These are phyloP conservation scores for Parapsyche elsis DNA, from an alignment of 1,140 invertebrate genomes.

Conservation along the genomic window DNA sequence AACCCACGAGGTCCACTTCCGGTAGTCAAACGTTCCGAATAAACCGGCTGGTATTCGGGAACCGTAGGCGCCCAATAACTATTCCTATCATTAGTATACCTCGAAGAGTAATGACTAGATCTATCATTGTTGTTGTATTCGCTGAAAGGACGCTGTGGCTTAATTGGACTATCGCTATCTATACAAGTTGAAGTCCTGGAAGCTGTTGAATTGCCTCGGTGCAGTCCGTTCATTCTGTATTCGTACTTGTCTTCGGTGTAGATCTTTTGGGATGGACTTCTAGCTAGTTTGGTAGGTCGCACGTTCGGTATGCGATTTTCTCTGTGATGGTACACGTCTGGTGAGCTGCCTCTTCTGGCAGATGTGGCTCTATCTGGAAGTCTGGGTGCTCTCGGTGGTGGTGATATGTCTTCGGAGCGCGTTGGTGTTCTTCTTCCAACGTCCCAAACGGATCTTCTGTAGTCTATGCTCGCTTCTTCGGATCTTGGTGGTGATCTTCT, in stretches of 20 bases:
- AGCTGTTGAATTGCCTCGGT: conserved; percentile 51
- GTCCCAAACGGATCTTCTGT: conserved; percentile 55
- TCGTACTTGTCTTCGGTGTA: conserved; percentile 49
- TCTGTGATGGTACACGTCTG: conserved; percentile 62
- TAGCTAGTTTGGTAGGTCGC: conserved; percentile 59
- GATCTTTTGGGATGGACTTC: conserved; percentile 57
- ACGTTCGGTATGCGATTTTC: conserved; percentile 57
- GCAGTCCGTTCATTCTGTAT: conserved; percentile 45
- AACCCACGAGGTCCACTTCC: conserved; percentile 41
- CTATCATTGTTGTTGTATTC: conserved; percentile 58
- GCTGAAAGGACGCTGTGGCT: conserved; percentile 62
- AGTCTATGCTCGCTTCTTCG: conserved; percentile 54
- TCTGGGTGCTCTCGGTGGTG: conserved; percentile 58
- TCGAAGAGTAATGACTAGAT: conserved; percentile 51
- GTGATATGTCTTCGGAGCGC: conserved; percentile 57
- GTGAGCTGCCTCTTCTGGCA: conserved; percentile 63
- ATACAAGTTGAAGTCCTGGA: conserved; percentile 51
- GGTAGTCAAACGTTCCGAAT: conserved; percentile 38
- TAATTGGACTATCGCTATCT: conserved; percentile 41
- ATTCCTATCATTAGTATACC: conserved; percentile 52
- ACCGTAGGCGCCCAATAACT: conserved; percentile 50
- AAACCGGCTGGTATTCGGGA: conserved; percentile 51
- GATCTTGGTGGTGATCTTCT: conserved; percentile 40
- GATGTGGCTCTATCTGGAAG: conserved; percentile 52
- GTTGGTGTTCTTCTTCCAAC: conserved; percentile 57